Evolutionary conservation across 2,888 invertebrate genomes (phyloP).

Genomic region (Caenorhabditis uteleia): DNA sequence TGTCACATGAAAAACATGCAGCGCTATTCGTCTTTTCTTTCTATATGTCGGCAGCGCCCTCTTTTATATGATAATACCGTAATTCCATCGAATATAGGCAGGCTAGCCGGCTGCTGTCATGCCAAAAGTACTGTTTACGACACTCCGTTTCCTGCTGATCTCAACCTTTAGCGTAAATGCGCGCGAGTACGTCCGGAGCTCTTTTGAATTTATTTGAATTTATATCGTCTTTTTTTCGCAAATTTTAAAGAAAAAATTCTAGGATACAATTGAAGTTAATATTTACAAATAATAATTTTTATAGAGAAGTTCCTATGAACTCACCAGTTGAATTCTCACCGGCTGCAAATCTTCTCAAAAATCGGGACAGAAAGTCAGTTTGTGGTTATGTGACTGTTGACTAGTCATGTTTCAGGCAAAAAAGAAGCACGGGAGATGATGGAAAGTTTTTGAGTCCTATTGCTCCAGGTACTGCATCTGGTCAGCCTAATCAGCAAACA

Average conservation of each 20-base stretch:
- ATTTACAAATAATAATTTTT: too few species aligned
- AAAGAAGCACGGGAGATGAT: not conserved
- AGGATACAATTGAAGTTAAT: too few species aligned
- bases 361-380: constrained; percentile 3
- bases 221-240: not conserved
- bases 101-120: too few species aligned
- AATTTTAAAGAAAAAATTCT: too few species aligned
- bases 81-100: too few species aligned
- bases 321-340: constrained; percentile 3
- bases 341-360: constrained; percentile 1
- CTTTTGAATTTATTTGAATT: constrained; percentile 1
- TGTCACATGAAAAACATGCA: too few species aligned
- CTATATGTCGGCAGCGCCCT: too few species aligned
- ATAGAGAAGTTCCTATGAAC: not conserved
- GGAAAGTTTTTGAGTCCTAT: constrained; percentile 7
- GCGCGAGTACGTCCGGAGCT: too few species aligned
- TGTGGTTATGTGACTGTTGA: too few species aligned
- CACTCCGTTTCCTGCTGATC: not conserved
- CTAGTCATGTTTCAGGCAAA: not conserved
- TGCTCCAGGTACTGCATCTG: constrained; percentile 1
- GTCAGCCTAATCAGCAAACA: not conserved
- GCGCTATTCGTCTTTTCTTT: too few species aligned
- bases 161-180: not conserved
- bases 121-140: too few species aligned
- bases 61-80: too few species aligned